These are phyloP conservation scores for Ariopsis seemanni DNA, from an alignment of 2,113 vertebrate species.

Conservation along the genomic window DNA sequence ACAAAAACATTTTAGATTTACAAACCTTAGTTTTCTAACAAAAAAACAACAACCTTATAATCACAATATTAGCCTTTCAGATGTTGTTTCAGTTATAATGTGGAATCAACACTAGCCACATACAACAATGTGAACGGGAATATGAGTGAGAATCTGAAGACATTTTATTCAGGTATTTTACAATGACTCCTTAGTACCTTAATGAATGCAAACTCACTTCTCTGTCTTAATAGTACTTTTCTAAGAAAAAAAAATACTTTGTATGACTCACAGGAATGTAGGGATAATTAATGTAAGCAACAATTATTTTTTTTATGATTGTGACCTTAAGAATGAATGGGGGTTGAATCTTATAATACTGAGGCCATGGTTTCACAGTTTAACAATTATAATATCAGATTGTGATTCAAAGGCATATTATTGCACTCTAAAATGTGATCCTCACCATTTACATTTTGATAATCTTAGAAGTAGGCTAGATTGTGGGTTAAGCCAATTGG, in stretches of 20 bases:
- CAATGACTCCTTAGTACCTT: no score
- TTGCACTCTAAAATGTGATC: background rate
- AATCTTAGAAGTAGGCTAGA: background rate
- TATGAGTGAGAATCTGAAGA: background rate
- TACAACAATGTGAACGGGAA: background rate
- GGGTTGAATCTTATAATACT: background rate
- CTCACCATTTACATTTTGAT: background rate
- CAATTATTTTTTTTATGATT: background rate
- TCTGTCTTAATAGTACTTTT: background rate
- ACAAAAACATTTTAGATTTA: no score
- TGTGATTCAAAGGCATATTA: background rate
- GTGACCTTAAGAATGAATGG: background rate
- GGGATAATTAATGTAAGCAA: background rate
- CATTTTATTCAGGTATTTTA: background rate
- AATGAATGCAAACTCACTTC: background rate
- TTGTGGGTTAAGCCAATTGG: slow-evolving; percentile 10
- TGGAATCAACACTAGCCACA: background rate
- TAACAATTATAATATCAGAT: background rate
- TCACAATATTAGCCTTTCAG: background rate
- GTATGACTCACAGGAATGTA: background rate
- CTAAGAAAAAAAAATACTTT: background rate
- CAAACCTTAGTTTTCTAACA: no score
- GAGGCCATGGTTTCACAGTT: background rate
- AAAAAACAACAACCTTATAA: no score
- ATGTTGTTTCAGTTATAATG: background rate